phyloP scores from a whole-genome alignment of 2,888 invertebrate species.

The Elmis aenea region DNA sequence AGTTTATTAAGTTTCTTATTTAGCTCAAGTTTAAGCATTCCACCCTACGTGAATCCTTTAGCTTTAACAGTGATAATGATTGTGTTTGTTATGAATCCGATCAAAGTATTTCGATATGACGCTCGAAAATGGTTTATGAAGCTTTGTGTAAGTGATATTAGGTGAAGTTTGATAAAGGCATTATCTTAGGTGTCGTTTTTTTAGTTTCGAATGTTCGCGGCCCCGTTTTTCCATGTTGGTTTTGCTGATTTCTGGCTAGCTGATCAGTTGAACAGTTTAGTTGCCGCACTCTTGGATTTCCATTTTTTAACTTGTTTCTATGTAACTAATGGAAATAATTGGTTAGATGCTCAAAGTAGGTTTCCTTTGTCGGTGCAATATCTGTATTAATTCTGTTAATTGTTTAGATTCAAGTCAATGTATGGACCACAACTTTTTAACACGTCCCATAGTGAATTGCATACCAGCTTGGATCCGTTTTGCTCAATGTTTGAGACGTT shows the following conservation, averaged over 20 bases:
- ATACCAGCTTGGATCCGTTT: constrained; percentile 83
- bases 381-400: too few species aligned
- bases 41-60: constrained; percentile 73
- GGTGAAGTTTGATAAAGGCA: too few species aligned
- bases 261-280: constrained; percentile 76
- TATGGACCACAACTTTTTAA: constrained; percentile 35
- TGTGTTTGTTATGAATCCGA: constrained; percentile 70
- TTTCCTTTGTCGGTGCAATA: too few species aligned
- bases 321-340: constrained; percentile 54
- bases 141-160: constrained; percentile 50
- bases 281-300: constrained; percentile 70
- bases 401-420: constrained; percentile 11
- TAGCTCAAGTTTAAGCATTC: constrained; percentile 60
- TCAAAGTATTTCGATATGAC: constrained; percentile 68
- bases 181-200: constrained; percentile 30
- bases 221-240: constrained; percentile 72
- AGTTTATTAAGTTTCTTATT: constrained; percentile 63
- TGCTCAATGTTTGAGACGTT: constrained; percentile 78
- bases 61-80: constrained; percentile 63
- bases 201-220: constrained; percentile 59
- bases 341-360: constrained; percentile 50
- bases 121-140: constrained; percentile 71
- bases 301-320: constrained; percentile 79
- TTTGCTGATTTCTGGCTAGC: constrained; percentile 86
- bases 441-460: constrained; percentile 65